phyloP scores from a whole-genome alignment of 2,888 invertebrate species.

The Stomorhina lunata region DNA sequence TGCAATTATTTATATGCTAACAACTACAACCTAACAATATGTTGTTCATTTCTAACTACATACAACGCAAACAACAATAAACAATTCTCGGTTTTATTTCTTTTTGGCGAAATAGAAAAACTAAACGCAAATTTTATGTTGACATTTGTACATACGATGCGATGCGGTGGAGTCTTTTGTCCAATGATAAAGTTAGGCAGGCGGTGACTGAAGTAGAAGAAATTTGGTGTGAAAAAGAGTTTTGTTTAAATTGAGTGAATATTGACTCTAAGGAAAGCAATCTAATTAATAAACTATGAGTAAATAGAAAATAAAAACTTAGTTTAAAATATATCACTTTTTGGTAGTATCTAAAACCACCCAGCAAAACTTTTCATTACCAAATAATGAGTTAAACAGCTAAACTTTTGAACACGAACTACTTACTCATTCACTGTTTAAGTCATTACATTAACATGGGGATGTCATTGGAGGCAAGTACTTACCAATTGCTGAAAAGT shows the following conservation, averaged over 20 bases:
- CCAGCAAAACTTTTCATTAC: too few species aligned
- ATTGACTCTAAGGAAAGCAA: too few species aligned
- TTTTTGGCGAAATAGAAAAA: conserved; percentile 29
- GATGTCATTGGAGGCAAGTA: too few species aligned
- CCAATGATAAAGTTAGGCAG: background rate
- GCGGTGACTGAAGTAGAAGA: background rate
- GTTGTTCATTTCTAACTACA: conserved; percentile 40
- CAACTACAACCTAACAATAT: conserved; percentile 36
- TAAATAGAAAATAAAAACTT: too few species aligned
- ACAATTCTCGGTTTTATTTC: conserved; percentile 34
- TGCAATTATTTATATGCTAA: conserved; percentile 74
- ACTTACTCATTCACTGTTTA: too few species aligned
- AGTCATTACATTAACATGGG: too few species aligned
- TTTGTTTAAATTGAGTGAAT: background rate
- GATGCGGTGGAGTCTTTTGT: conserved; percentile 26
- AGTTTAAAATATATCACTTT: too few species aligned
- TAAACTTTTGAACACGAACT: too few species aligned
- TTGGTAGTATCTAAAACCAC: too few species aligned
- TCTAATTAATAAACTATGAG: too few species aligned
- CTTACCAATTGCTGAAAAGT: too few species aligned
- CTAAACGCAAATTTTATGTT: conserved; percentile 33
- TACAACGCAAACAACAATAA: conserved; percentile 42
- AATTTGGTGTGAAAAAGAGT: background rate
- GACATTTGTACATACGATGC: conserved; percentile 26
- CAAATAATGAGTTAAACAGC: too few species aligned